Base-by-base conservation (phyloP, 2,113 vertebrate species). In the Pristiophorus japonicus region DNA sequence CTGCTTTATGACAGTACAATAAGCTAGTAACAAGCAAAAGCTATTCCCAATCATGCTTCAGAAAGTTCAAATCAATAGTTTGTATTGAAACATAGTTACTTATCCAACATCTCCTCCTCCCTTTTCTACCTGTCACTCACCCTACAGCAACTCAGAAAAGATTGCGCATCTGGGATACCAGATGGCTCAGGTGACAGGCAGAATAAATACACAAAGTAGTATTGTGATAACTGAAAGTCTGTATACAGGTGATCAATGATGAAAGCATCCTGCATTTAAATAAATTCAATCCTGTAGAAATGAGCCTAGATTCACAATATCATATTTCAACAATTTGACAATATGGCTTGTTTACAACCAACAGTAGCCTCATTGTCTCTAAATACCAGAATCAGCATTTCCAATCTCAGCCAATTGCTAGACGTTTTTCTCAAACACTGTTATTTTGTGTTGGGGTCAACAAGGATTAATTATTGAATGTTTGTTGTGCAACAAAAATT, bases 341-440 rank as follows among this genome's bases (percentile, higher is more conserved):
- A 91, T 62, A 62, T 62, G 55, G 12, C 4, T 63, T 91, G 14
- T 63, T n/a, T 91, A 42, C 55, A 91, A 91, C 51, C 55, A 91
- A 18, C 30, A 62, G 51, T 62, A 91, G 11, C 34, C 14, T 63
- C 55, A 5, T 63, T 91, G 88, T 91, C 55, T n/a, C 11, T 62
- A 91, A 91, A 91, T 62, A 62, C 30, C 51, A 62, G 34, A 59
- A 91, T 91, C 55, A 62, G 88, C 47, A 91, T 91, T 91, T 91
- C n/a, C 55, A 62, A 63, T 91, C 12, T 34, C 38, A 34, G 88
- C 34, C 88, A 63, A 62, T 12, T n/a, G 75, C 55, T 91, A 2
- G 34, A 91, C 20, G 16, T 34, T 18, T 91, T 91, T 91, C 55
- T 62, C 55, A 78, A 78, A 78, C n/a, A 38, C 88, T n/a, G 88